phyloP scores from a whole-genome alignment of 2,797 vertebrate species.

The Crenichthys baileyi region DNA sequence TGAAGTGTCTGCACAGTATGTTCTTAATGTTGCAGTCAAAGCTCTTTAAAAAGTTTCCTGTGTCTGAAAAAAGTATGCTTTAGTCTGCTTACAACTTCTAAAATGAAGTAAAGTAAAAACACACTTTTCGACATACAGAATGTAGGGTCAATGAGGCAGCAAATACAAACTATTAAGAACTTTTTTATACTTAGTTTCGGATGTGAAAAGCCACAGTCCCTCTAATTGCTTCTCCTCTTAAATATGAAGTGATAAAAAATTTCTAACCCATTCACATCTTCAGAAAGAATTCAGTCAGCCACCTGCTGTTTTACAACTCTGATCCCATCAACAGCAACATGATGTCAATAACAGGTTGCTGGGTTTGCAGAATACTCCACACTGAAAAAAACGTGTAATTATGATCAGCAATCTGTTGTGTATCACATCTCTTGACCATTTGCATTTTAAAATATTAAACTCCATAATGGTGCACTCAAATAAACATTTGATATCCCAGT shows the following conservation, averaged over 20 bases:
- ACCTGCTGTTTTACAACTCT: constrained; percentile 64
- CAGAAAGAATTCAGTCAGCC: constrained; percentile 45
- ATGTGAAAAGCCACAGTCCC: constrained; percentile 11
- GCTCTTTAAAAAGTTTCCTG: constrained; percentile 25
- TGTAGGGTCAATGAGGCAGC: constrained; percentile 30
- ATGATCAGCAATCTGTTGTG: constrained; percentile 32
- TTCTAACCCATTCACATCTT: constrained; percentile 35
- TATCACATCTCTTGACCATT: constrained; percentile 16
- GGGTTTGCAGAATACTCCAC: constrained; percentile 36
- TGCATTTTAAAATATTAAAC: constrained; percentile 1
- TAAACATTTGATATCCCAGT: neutral
- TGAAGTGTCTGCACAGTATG: constrained; percentile 16
- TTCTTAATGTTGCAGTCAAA: constrained; percentile 15
- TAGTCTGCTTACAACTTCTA: constrained; percentile 27
- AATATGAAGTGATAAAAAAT: constrained; percentile 38
- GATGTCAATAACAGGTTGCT: constrained; percentile 56
- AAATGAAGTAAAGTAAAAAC: constrained; percentile 41
- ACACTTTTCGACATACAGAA: constrained; percentile 31
- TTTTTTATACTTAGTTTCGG: constrained; percentile 23
- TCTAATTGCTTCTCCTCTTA: constrained; percentile 15
- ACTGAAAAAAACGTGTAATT: constrained; percentile 24
- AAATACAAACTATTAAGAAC: constrained; percentile 1
- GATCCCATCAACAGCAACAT: constrained; percentile 42
- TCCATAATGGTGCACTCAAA: neutral
- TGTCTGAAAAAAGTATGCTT: constrained; percentile 28